Evolutionary conservation across 2,888 invertebrate genomes (phyloP).

Genomic region (Tineola bisselliella): DNA sequence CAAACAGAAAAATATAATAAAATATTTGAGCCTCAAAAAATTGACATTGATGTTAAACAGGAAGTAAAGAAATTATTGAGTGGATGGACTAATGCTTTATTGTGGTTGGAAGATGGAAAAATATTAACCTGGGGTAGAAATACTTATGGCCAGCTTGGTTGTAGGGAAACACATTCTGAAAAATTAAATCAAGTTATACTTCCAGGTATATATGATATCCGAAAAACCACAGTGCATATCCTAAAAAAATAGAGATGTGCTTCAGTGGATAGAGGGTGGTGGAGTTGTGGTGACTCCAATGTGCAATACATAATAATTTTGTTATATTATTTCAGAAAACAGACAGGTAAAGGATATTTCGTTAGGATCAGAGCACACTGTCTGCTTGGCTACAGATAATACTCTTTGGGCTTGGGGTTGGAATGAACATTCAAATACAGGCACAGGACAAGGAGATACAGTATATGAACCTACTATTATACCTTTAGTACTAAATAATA

Average conservation of each 20-base stretch:
- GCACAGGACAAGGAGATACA: slow-evolving; percentile 53
- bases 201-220: slow-evolving; percentile 38
- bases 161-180: slow-evolving; percentile 32
- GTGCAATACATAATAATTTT: neutral
- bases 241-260: neutral
- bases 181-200: slow-evolving; percentile 38
- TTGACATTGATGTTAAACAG: slow-evolving; percentile 64
- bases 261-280: neutral
- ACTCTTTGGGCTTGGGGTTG: slow-evolving; percentile 84
- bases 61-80: slow-evolving; percentile 67
- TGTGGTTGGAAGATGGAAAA: slow-evolving; percentile 69
- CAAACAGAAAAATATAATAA: slow-evolving; percentile 59
- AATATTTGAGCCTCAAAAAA: slow-evolving; percentile 62
- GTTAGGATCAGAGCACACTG: slow-evolving; percentile 82
- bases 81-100: slow-evolving; percentile 84
- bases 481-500: slow-evolving; percentile 26
- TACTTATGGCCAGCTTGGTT: slow-evolving; percentile 81
- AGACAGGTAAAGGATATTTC: slow-evolving; percentile 66
- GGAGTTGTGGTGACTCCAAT: neutral
- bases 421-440: slow-evolving; percentile 91
- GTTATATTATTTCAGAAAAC: slow-evolving; percentile 39
- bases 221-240: neutral
- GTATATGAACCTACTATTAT: slow-evolving; percentile 41
- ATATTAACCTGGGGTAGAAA: slow-evolving; percentile 84
- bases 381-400: slow-evolving; percentile 73